Evolutionary conservation across 2,888 invertebrate genomes (phyloP).

Genomic region (Netelia virgata): DNA sequence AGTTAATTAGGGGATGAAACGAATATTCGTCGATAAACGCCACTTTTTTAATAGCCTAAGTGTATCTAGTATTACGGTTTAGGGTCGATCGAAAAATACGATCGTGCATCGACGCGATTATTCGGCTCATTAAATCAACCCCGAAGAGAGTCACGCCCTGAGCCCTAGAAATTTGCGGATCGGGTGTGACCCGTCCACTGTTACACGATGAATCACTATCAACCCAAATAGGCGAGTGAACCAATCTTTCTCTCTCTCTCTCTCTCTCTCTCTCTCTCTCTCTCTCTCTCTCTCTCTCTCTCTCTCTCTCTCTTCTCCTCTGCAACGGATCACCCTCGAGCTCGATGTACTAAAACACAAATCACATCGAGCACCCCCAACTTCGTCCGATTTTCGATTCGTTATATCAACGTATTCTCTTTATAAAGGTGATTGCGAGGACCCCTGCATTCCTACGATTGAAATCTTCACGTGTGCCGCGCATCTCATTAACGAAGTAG

Average conservation of each 20-base stretch:
- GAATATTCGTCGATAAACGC: slow-evolving; percentile 29
- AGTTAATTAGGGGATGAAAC: slow-evolving; percentile 73
- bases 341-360: slow-evolving; percentile 49
- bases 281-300: neutral
- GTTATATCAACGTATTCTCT: slow-evolving; percentile 1
- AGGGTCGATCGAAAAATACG: slow-evolving; percentile 72
- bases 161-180: slow-evolving; percentile 68
- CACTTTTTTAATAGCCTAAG: slow-evolving; percentile 38
- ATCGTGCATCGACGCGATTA: slow-evolving; percentile 66
- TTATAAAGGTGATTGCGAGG: slow-evolving; percentile 12
- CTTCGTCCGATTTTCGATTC: slow-evolving; percentile 46
- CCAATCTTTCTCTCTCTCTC: neutral
- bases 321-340: neutral
- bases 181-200: slow-evolving; percentile 65
- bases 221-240: slow-evolving; percentile 59
- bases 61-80: slow-evolving; percentile 14
- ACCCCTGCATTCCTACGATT: neutral
- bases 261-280: neutral
- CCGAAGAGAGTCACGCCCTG: slow-evolving; percentile 61
- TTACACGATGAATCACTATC: slow-evolving; percentile 69
- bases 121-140: slow-evolving; percentile 56
- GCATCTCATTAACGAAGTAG: neutral
- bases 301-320: neutral
- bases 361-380: slow-evolving; percentile 33
- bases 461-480: neutral